phyloP scores from a whole-genome alignment of 2,888 invertebrate species.

The Dinocampus coccinellae region DNA sequence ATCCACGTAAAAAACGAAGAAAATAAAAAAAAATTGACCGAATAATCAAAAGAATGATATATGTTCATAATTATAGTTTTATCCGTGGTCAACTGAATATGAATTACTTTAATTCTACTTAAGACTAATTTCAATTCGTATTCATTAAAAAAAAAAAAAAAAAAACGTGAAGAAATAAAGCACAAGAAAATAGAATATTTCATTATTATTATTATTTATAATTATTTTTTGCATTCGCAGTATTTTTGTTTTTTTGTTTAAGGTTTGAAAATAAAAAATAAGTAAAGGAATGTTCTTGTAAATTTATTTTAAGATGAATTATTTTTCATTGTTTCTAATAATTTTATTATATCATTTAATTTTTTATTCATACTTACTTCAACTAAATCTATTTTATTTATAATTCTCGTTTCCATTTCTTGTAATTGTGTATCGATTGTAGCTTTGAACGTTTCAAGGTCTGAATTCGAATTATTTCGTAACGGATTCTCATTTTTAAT shows the following conservation, averaged over 20 bases:
- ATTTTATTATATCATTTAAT: conserved; percentile 60
- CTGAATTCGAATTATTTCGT: background rate
- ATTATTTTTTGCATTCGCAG: background rate
- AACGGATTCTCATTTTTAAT: background rate
- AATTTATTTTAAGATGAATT: background rate
- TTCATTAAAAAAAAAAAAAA: background rate
- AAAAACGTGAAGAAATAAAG: background rate
- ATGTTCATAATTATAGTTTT: background rate
- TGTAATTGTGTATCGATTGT: conserved; percentile 62
- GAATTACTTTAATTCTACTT: background rate
- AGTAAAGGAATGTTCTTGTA: too few relatives aligned
- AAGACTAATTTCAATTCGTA: background rate
- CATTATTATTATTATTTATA: background rate
- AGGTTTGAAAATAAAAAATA: too few relatives aligned
- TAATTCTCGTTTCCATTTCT: conserved; percentile 61
- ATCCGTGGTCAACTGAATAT: background rate
- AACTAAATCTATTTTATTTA: conserved; percentile 57
- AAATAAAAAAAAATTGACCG: background rate
- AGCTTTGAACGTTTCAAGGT: conserved; percentile 40
- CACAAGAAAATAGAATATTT: background rate
- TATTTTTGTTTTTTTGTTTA: too few relatives aligned
- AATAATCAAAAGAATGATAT: conserved; percentile 1
- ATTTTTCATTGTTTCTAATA: conserved; percentile 40
- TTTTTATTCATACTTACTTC: conserved; percentile 63
- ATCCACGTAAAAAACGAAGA: background rate